These are phyloP conservation scores for Centropus bengalensis DNA, from an alignment of 2,113 vertebrate genomes.

Conservation along the genomic window DNA sequence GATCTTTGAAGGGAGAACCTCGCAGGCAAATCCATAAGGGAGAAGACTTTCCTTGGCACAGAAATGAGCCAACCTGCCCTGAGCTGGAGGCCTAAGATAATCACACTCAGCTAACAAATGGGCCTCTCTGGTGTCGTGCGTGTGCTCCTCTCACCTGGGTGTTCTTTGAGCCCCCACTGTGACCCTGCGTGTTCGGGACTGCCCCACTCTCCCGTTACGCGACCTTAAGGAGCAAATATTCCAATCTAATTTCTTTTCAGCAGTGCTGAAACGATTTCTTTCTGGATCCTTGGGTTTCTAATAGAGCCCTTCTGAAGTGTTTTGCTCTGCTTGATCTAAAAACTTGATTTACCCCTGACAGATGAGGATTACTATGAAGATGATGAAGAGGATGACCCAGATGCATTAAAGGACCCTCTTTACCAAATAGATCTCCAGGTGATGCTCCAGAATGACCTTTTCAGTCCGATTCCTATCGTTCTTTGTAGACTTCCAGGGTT, in stretches of 20 bases:
- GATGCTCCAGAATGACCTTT: constrained; percentile 19
- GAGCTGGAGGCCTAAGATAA: background rate
- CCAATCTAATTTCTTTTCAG: background rate
- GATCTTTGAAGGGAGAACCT: background rate
- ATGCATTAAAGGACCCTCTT: constrained; percentile 96
- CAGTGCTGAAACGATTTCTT: background rate
- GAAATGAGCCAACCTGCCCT: background rate
- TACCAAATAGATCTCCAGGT: constrained; percentile 96
- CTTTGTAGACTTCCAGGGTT: background rate
- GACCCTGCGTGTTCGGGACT: background rate
- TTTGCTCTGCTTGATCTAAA: background rate
- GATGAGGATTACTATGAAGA: constrained; percentile 99
- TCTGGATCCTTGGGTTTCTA: background rate
- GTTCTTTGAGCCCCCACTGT: background rate
- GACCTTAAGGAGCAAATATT: background rate
- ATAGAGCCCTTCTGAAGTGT: background rate
- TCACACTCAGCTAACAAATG: background rate
- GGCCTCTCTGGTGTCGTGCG: background rate
- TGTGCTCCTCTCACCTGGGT: accelerated
- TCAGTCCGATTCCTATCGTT: background rate
- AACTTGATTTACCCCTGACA: constrained; percentile 67
- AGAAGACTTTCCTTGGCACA: background rate
- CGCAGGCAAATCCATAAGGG: background rate
- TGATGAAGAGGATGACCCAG: constrained; percentile 96
- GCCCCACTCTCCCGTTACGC: background rate